Conservation (phyloP, 92 coral and sea anemone genomes). For the Epizoanthus stellaris region DNA sequence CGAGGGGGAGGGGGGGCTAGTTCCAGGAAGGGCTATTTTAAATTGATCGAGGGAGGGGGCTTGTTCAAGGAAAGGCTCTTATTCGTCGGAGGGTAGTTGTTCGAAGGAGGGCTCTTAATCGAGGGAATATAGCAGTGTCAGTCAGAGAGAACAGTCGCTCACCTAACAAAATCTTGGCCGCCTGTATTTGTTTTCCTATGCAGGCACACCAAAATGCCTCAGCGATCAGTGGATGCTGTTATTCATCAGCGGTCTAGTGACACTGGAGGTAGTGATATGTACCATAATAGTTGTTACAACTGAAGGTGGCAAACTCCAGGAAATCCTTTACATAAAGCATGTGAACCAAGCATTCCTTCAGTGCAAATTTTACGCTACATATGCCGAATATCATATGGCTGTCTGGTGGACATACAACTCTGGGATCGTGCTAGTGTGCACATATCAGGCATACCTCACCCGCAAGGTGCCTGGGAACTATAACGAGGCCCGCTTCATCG, state of each 20-base stretch:
- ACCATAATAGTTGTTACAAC: conserved; percentile 55
- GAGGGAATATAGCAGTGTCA: too few species aligned
- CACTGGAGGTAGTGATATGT: conserved; percentile 69
- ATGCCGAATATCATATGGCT: conserved; percentile 72
- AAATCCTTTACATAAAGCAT: conserved; percentile 58
- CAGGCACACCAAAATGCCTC: conserved; percentile 81
- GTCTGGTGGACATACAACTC: conserved; percentile 88
- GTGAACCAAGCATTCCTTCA: conserved; percentile 73
- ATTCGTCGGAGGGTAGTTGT: too few species aligned
- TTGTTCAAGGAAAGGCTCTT: not conserved
- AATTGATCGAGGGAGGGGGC: too few species aligned
- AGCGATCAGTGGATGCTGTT: conserved; percentile 81
- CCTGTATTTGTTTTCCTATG: not conserved
- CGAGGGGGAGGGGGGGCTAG: too few species aligned
- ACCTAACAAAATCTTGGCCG: too few species aligned
- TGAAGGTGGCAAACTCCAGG: conserved; percentile 51
- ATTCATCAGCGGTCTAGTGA: conserved; percentile 65
- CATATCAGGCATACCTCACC: conserved; percentile 85
- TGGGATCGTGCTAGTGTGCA: conserved; percentile 84
- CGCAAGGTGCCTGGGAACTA: conserved; percentile 93
- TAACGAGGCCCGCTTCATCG: conserved; percentile 95
- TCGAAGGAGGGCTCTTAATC: too few species aligned
- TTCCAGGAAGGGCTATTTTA: too few species aligned
- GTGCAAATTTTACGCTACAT: conserved; percentile 72
- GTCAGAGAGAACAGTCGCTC: too few species aligned